A percentile compares a stretch with the other conserved stretches of the same genome.
phyloP scores from a whole-genome alignment of 2,888 invertebrate species.

The Meteorus colon region DNA sequence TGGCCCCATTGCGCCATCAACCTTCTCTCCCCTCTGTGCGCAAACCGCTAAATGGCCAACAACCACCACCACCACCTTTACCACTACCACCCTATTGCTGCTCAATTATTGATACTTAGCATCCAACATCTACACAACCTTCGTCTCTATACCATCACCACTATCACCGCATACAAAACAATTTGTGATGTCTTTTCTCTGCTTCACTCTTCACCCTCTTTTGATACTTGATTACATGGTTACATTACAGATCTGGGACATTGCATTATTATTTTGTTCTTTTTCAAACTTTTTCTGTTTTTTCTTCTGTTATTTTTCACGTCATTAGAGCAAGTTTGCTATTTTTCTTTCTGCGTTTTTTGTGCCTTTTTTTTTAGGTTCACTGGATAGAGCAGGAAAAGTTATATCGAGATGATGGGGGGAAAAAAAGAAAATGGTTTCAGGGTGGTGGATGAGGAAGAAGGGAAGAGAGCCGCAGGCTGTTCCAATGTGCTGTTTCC shows the following conservation, averaged over 20 bases:
- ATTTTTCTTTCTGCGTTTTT: background rate
- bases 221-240: conserved; percentile 20
- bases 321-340: conserved; percentile 35
- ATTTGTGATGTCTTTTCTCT: conserved; percentile 5
- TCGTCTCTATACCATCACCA: conserved; percentile 40
- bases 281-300: conserved; percentile 26
- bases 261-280: conserved; percentile 34
- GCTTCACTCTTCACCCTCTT: conserved; percentile 34
- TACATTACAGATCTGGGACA: conserved; percentile 42
- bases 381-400: background rate
- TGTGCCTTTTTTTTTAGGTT: background rate
- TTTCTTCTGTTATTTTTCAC: conserved; percentile 35
- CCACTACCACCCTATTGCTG: conserved; percentile 64
- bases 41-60: conserved; percentile 70
- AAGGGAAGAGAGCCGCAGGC: conserved; percentile 19
- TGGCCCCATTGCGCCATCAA: conserved; percentile 43
- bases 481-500: conserved; percentile 11
- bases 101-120: conserved; percentile 72
- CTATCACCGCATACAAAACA: conserved; percentile 14
- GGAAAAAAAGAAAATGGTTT: conserved; percentile 3
- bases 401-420: conserved; percentile 1
- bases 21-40: conserved; percentile 49
- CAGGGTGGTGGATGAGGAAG: conserved; percentile 16
- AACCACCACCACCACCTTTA: conserved; percentile 50
- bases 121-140: conserved; percentile 53